Base-by-base conservation (phyloP, 2,113 vertebrate genomes). In the Psephotus haematonotus region DNA sequence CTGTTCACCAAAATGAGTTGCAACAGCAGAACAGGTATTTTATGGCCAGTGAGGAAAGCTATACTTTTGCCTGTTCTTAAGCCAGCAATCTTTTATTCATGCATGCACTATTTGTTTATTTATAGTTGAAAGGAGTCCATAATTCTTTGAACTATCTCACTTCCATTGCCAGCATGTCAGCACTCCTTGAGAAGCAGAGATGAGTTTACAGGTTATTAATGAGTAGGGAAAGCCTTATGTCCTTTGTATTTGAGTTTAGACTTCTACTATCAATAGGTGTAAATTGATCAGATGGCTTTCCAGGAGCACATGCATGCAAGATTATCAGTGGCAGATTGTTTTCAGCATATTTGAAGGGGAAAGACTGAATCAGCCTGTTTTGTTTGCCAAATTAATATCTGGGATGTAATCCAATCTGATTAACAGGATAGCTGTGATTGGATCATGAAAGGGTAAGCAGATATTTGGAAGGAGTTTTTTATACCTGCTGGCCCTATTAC, bases 321-420 rank as follows among this genome's bases (percentile, higher is more conserved):
- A 37, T 39, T 19, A 31, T 18, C 92, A 64, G 92, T 13, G 90
- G 43, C 92, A 93, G 90, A 92, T 81, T 93, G 92, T 93, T 90
- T 92, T 49, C 76, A 57, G 62, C 64, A 3, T 67, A 13, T 93
- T 74, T 77, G 75, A 88, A 90, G 79, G 92, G 68, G 76, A 64
- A 82, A 75, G 68, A 18, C 74, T 89, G 69, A 88, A 79, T 86
- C 62, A 83, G 64, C 55, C 2, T 83, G 69, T 52, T 96, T 87
- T 81, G 44, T 71, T 92, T 90, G 93, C 95, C 90, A 93, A 82
- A 93, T 84, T 94, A 92, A 83, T 92, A 95, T 88, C 92, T 96
- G 90, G 93, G 95, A 86, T 72, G 72, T 63, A 69, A 79, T 94
- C 90, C 93, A 96, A 25, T 46, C 90, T 81, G 82, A 81, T 95